Base-by-base conservation (phyloP, 2,888 invertebrate genomes). In the Caenorhabditis virilis region DNA sequence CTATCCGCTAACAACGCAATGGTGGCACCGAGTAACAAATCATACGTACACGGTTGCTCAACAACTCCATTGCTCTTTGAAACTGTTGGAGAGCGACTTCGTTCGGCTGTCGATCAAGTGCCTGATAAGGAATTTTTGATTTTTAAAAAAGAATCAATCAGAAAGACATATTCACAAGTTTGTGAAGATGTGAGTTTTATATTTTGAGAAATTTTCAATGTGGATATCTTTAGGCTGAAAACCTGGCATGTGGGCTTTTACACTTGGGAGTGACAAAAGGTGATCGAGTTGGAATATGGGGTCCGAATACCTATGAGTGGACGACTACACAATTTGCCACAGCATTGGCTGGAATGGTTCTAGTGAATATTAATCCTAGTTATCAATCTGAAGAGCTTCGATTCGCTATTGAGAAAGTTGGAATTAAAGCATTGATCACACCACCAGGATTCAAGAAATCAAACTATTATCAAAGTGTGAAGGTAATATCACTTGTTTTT, bases 211-310 rank as follows among this genome's bases (percentile, higher is more conserved):
- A 30, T 9, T 30, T 30, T 30, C 6, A 9, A 30, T 30, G 39
- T 20, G 18, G 16, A 20, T 16, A 16, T 25, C 51, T 69, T 60
- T 66, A 91, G 88, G 89, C 89, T 0, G 89, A 91, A 80, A 86
- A 86, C 52, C 79, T 91, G 3, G 91, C 91, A 0, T 89, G 89
- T 1, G 90, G 90, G 1, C 85, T 92, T 0, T 75, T 87, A n/a
- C 87, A 88, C 36, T 77, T 91, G 23, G 91, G 91, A 0, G 78
- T 92, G 18, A 82, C 88, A 53, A 87, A 84, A 26, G 91, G 91
- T 0, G 92, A 93, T 79, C 85, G 89, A 9, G 80, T 93, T 2
- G 92, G 90, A 0, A 86, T 93, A 22, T 91, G 91, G 90, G 88
- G 89, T 0, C 91, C 91, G 0, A 93, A 91, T 84, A 72, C 71